Evolutionary conservation across 64 coral and sea anemone species (phyloP), one percentile per base, ranked within the genome.

Genomic region (Montipora cactus): DNA sequence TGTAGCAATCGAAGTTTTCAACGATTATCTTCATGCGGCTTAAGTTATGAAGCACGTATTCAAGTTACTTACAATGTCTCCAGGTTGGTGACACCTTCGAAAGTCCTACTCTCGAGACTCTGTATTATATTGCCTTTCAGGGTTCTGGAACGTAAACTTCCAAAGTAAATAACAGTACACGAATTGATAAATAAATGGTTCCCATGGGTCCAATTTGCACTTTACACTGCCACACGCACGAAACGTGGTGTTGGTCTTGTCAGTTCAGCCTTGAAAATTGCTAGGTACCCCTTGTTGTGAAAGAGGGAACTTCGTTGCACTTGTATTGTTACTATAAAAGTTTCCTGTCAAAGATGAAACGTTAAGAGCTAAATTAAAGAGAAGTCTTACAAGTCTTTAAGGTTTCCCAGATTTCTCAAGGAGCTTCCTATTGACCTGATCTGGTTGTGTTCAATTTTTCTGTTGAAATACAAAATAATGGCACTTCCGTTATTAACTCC

Each of bases 51-150:
- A 64, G 61, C 61, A 64, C 9, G 13, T 14, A 64, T 64, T 11
- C 8, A 49, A n/a, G 52, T 15, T 55, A 98, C 97, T 95, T 78
- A 98, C 97, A 98, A 50, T 13, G 64, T 84, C 1, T 95, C 80
- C 18, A 98, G 89, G 3, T 70, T 49, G 5, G 14, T 37, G 18
- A 76, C 28, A n/a, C 97, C 97, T 88, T 91, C 83, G 67, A 98
- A 98, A 20, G 84, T 79, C 14, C 90, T 88, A 23, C 80, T 81
- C 73, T 74, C 75, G 19, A 98, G 72, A 13, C 62, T 75, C 22
- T 58, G 83, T 58, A 98, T 98, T 22, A 74, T 59, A 88, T 98
- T 98, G 18, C 93, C 92, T 12, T 91, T 95, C 8, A 97, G 79
- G 21, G 95, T 97, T 64, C 95, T 97, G 23, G 13, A 87, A 83